Base-by-base conservation (phyloP, 1,140 invertebrate genomes). In the Cotesia chilonis region DNA sequence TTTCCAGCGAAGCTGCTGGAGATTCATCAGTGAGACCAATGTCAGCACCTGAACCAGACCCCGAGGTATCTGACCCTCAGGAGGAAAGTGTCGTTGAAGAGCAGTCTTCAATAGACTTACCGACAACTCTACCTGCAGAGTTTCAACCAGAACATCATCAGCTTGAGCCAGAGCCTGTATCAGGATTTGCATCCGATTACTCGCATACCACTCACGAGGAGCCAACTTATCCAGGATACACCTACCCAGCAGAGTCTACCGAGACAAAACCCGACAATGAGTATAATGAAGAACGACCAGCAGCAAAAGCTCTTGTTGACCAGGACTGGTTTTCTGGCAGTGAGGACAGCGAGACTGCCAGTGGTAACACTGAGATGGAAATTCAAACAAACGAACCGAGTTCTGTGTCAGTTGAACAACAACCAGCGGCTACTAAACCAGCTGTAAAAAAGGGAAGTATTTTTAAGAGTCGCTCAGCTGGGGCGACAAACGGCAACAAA, bases 391-490 rank as follows among this genome's bases (percentile, higher is more conserved):
- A 61, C n/a, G 59, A 51, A 12, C 73, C 66, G 4, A 76, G 60
- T 59, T 63, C 60, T 3, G 52, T 66, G 1, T 75, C 78, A 28
- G 68, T 66, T 2, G 66, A 72, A 4, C 63, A 67, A 7, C 59
- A 54, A 4, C 74, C 73, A 28, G 57, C 65, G 41, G 66, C 71
- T 5, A 47, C 70, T 36, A 74, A 87, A 76, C 85, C 84, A 4
- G 73, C 76, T 17, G 79, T 78, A 71, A 95, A 94, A 79, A 95
- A 96, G 82, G 93, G 93, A 61, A 95, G 94, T 79, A 96, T 96
- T 81, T 96, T 96, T 80, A 96, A 96, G 81, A 95, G 94, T 80
- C 90, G 94, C 63, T 91, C 91, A 14, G 82, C 92, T 28, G 91
- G 91, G 9, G 89, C 90, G 69, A 92, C 92, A 69, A 92, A 90